These are phyloP conservation scores for Tipula lateralis DNA, from an alignment of 2,888 invertebrate species.

Conservation along the genomic window DNA sequence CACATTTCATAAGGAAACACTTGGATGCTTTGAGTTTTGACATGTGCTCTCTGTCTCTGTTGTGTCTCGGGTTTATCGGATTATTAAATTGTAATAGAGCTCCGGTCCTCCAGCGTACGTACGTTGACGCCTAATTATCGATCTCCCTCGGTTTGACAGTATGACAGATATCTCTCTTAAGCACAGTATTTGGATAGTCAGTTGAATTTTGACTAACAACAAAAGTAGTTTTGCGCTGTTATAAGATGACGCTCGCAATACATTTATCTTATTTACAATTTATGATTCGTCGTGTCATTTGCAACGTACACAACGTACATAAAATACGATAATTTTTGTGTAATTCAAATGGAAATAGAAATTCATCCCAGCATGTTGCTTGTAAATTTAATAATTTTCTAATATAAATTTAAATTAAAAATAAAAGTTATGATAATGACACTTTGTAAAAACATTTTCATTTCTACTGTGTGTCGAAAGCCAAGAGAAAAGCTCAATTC, in stretches of 20 bases:
- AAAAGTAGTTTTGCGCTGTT: neutral
- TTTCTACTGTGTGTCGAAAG: neutral
- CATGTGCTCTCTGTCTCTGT: too few relatives aligned
- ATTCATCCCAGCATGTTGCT: neutral
- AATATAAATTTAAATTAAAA: constrained; percentile 9
- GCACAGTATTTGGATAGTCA: neutral
- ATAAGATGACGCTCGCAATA: neutral
- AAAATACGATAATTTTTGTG: neutral
- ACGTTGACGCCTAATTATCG: too few relatives aligned
- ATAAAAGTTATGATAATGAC: neutral
- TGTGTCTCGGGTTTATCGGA: too few relatives aligned
- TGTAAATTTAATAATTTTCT: neutral
- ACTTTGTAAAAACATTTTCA: neutral
- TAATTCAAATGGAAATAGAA: neutral
- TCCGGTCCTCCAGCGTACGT: too few relatives aligned
- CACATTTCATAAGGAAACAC: too few relatives aligned
- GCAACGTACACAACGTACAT: neutral
- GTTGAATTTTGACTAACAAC: neutral
- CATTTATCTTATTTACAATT: neutral
- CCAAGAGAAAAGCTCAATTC: neutral
- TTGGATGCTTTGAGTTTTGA: too few relatives aligned
- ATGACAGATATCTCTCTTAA: too few relatives aligned
- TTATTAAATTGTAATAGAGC: neutral
- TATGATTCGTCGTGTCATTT: neutral
- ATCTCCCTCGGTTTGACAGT: too few relatives aligned